phyloP scores from a whole-genome alignment of 2,113 vertebrate genomes.

The Tenrec ecaudatus region DNA sequence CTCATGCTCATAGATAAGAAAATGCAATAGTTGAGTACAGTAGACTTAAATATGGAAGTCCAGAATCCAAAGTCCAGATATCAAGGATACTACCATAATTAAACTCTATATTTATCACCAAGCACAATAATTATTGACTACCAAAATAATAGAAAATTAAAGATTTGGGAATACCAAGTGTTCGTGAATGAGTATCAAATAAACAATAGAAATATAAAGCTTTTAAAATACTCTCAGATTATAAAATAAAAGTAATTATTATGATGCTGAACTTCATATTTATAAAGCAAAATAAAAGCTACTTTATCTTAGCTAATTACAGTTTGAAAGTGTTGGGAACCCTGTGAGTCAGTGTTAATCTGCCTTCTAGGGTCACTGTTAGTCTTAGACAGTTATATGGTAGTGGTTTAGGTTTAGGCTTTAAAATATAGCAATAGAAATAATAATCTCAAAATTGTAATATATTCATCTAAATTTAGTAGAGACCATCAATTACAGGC shows the following conservation, averaged over 20 bases:
- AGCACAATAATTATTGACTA: not conserved
- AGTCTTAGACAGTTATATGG: no score
- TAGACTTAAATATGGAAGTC: not conserved
- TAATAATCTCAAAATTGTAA: no score
- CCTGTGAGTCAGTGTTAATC: no score
- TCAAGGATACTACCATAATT: not conserved
- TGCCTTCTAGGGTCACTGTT: no score
- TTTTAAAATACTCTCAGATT: not conserved
- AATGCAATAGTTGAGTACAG: not conserved
- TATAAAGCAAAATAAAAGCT: no score
- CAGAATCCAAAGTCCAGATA: not conserved
- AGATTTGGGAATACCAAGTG: not conserved
- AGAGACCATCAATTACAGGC: not conserved
- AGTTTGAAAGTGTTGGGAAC: no score
- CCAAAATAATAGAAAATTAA: not conserved
- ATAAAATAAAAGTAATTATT: not conserved
- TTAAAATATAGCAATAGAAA: not conserved
- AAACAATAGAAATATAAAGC: not conserved
- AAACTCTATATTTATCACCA: not conserved
- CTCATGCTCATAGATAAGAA: no score
- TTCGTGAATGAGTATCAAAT: not conserved
- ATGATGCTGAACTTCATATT: no score
- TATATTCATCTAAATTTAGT: not conserved
- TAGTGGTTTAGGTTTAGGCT: no score
- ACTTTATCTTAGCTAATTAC: no score